These are phyloP conservation scores for Pseudopipra pipra DNA, from an alignment of 2,113 vertebrate genomes.

Conservation along the genomic window DNA sequence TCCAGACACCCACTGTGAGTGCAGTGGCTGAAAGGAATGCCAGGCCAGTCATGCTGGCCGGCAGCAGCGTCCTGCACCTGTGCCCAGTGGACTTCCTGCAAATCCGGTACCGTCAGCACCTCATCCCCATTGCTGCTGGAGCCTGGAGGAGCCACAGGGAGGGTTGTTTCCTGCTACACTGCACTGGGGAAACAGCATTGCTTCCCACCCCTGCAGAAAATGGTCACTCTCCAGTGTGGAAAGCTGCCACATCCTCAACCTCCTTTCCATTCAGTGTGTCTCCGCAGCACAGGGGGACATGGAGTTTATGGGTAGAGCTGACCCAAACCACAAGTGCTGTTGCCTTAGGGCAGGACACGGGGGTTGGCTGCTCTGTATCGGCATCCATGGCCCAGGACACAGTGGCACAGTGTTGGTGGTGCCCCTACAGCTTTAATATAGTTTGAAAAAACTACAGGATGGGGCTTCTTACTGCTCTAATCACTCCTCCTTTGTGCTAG, in stretches of 20 bases:
- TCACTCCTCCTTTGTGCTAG: not conserved
- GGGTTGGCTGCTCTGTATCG: not conserved
- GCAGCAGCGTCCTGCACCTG: not conserved
- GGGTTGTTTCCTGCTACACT: not conserved
- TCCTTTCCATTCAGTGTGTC: fast-evolving
- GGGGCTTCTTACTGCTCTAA: not conserved
- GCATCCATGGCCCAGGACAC: not conserved
- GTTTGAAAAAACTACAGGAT: not conserved
- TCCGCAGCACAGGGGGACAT: not conserved
- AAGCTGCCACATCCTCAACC: not conserved
- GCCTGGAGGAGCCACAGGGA: not conserved
- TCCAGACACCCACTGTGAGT: not conserved
- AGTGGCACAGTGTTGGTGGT: not conserved
- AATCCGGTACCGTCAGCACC: not conserved
- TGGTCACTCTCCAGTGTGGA: not conserved
- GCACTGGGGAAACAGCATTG: not conserved
- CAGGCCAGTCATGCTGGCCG: fast-evolving
- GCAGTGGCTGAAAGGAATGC: not conserved
- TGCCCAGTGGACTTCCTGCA: not conserved
- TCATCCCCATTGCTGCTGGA: fast-evolving
- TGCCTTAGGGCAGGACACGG: not conserved
- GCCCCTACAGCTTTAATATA: not conserved
- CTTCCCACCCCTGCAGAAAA: not conserved
- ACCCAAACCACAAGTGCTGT: not conserved
- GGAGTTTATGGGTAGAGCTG: not conserved